These are phyloP conservation scores for Takifugu ocellatus DNA, from an alignment of 2,797 vertebrate species.

Conservation along the genomic window DNA sequence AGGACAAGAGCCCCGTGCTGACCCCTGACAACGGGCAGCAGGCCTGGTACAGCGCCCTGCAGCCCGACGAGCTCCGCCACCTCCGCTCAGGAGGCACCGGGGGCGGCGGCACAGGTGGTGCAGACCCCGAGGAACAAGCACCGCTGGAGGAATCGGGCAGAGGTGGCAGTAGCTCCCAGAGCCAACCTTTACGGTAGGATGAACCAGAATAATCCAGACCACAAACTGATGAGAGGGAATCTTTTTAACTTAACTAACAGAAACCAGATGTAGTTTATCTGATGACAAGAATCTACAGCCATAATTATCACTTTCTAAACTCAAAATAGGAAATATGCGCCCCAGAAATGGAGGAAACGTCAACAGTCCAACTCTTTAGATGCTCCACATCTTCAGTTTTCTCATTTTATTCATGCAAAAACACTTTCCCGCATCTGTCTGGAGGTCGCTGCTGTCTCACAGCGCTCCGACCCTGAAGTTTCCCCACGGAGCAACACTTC, in stretches of 20 bases:
- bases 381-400: not conserved
- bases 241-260: too few relatives aligned
- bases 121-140: constrained; percentile 58
- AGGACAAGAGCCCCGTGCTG: constrained; percentile 87
- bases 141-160: constrained; percentile 65
- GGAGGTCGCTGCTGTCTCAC: not conserved
- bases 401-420: constrained; percentile 28
- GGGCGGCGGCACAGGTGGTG: constrained; percentile 32
- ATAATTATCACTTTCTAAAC: too few relatives aligned
- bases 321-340: too few relatives aligned
- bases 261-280: not conserved
- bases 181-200: constrained; percentile 84
- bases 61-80: constrained; percentile 84
- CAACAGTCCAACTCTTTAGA: too few relatives aligned
- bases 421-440: constrained; percentile 18
- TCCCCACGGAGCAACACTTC: constrained; percentile 15
- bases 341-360: too few relatives aligned
- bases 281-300: too few relatives aligned
- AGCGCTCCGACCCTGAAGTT: constrained; percentile 8
- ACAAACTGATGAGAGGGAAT: not conserved
- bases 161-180: constrained; percentile 61
- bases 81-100: constrained; percentile 70
- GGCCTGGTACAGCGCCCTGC: constrained; percentile 88
- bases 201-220: constrained; percentile 5
- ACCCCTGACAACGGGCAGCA: constrained; percentile 77